Base-by-base conservation (phyloP, 37 sponge, comb jelly and placozoan genomes). In the Cliona cf. orientalis region DNA sequence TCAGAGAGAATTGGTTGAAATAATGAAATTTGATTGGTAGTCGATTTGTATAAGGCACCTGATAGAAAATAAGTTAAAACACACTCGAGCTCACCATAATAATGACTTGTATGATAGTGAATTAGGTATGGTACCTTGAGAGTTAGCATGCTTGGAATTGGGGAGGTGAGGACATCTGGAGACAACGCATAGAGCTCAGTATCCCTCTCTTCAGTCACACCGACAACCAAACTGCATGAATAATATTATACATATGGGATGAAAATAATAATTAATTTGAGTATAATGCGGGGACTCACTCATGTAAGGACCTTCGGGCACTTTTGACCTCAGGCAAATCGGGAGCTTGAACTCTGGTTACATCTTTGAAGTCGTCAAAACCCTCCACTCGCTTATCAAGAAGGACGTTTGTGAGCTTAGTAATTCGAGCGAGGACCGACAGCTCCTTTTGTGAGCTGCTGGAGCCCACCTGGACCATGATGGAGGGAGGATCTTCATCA, bases 271-370 rank as follows among this genome's bases (percentile, higher is more conserved):
- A 25, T 28, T 62, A 25, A 62, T 28, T 25, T 28, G 9, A 9
- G 7, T n/a, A 21, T 28, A 28, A 37, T 4, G 17, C 17, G 14
- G 17, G 9, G 4, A 58, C 66, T 53, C 28, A 80, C 80, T 66
- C 66, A 34, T 86, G 80, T 3, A 86, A 59, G 7, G 74, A 74
- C 33, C 80, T 71, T 43, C 87, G 72, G 3, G 80, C 80, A 31
- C 40, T 66, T 28, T 72, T 35, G 17, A 80, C 53, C 37, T 86
- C 80, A 4, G 25, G 22, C 42, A 31, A 22, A 60, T 86, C 87
- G 5, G 46, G 31, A 12, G 40, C 12, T 3, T 56, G 28, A 14
- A 83, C 21, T 0, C 7, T 22, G 12, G 38, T 28, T 14, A 65
- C n/a, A 46, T 45, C 68, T 23, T 23, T 42, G 60, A 12, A 19